A percentile compares a stretch with the other conserved stretches of the same genome.
Evolutionary conservation across 2,888 invertebrate species (phyloP).

Genomic region (Sisyra terminalis): DNA sequence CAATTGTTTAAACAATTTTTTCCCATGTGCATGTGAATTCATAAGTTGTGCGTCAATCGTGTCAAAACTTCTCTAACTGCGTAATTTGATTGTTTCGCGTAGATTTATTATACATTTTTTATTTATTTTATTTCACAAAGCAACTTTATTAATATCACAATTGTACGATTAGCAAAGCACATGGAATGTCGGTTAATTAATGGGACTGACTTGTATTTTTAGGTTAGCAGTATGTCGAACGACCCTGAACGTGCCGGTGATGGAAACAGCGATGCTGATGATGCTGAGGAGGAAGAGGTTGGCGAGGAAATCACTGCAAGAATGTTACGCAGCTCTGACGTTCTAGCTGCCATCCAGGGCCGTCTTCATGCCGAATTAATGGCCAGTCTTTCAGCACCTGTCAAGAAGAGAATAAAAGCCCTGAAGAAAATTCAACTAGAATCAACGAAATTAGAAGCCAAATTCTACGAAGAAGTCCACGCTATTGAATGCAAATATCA

Average conservation of each 20-base stretch:
- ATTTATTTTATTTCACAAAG: no score
- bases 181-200: no score
- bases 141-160: no score
- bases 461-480: slow-evolving; percentile 90
- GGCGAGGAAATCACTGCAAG: slow-evolving; percentile 28
- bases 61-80: no score
- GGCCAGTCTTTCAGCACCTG: slow-evolving; percentile 49
- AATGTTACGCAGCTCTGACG: slow-evolving; percentile 31
- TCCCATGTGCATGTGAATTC: slow-evolving; percentile 1
- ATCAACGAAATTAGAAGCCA: slow-evolving; percentile 71
- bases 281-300: slow-evolving; percentile 42
- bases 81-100: no score
- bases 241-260: slow-evolving; percentile 47
- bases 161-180: no score
- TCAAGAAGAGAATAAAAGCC: slow-evolving; percentile 68
- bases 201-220: neutral
- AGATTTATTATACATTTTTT: no score
- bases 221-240: slow-evolving; percentile 8
- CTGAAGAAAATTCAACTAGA: slow-evolving; percentile 75
- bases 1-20: slow-evolving; percentile 3
- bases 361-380: slow-evolving; percentile 40
- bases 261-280: slow-evolving; percentile 47
- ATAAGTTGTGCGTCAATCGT: no score
- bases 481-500: slow-evolving; percentile 84
- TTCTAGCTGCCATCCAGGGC: slow-evolving; percentile 39